These are phyloP conservation scores for Dasypolia templi DNA, from an alignment of 2,888 invertebrate genomes.

Conservation along the genomic window DNA sequence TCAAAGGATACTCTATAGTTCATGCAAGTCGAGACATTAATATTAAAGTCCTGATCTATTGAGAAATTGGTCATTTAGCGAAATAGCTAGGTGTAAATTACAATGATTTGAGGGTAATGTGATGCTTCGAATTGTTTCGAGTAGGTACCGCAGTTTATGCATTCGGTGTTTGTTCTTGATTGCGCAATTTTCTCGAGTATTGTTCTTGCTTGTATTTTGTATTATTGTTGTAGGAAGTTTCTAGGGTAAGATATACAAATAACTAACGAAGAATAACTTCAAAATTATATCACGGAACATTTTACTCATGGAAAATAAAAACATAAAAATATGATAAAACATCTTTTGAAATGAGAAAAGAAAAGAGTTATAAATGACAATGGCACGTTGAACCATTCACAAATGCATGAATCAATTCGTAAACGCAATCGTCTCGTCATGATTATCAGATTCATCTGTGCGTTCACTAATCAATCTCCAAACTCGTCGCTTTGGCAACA, in stretches of 20 bases:
- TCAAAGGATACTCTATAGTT: too few species aligned
- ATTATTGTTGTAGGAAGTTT: background rate
- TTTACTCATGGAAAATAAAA: background rate
- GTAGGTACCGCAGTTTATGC: background rate
- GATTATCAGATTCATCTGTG: slow-evolving; percentile 49
- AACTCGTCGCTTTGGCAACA: slow-evolving; percentile 42
- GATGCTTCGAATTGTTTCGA: slow-evolving; percentile 6
- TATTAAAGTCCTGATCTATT: slow-evolving; percentile 39
- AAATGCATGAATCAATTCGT: slow-evolving; percentile 17
- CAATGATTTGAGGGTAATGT: slow-evolving; percentile 42
- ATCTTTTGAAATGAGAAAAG: background rate
- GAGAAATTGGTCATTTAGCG: slow-evolving; percentile 49
- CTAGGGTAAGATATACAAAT: background rate
- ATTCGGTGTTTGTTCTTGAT: slow-evolving; percentile 12
- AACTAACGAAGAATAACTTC: background rate
- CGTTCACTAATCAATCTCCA: slow-evolving; percentile 53
- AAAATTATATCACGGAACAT: background rate
- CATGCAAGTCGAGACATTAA: slow-evolving; percentile 41
- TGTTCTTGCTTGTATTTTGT: background rate
- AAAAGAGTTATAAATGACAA: background rate
- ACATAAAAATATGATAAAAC: background rate
- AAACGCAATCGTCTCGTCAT: slow-evolving; percentile 25
- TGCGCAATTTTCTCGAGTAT: background rate
- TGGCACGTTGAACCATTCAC: background rate
- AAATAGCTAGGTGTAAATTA: slow-evolving; percentile 41